phyloP scores from a whole-genome alignment of 2,797 vertebrate species.

The Amazona ochrocephala region DNA sequence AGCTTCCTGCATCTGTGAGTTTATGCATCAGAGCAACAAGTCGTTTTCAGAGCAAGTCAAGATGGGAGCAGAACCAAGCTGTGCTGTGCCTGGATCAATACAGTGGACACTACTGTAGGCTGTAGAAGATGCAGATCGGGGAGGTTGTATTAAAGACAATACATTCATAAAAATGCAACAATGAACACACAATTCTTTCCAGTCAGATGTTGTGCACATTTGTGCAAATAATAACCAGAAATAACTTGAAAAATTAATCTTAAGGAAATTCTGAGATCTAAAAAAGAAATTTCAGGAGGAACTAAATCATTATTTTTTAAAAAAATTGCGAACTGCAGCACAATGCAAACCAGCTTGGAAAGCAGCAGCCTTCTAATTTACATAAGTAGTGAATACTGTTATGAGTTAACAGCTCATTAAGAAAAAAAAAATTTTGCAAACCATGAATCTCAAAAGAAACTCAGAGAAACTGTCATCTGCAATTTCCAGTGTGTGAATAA shows the following conservation, averaged over 20 bases:
- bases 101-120: fast-evolving
- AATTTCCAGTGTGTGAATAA: slow-evolving; percentile 66
- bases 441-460: slow-evolving; percentile 56
- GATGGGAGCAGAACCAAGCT: background rate
- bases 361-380: slow-evolving; percentile 49
- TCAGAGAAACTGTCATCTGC: slow-evolving; percentile 57
- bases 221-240: slow-evolving; percentile 4
- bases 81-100: background rate
- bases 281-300: slow-evolving; percentile 29
- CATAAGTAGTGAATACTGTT: slow-evolving; percentile 57
- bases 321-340: background rate
- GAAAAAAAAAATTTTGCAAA: slow-evolving; percentile 64
- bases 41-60: background rate
- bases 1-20: background rate
- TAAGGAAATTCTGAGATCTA: background rate
- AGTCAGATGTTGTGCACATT: background rate
- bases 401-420: slow-evolving; percentile 75
- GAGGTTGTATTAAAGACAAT: background rate
- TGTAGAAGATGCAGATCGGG: background rate
- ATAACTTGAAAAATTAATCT: background rate
- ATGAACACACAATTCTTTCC: background rate
- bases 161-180: background rate
- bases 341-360: slow-evolving; percentile 38
- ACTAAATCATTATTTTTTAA: slow-evolving; percentile 30
- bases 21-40: background rate